A percentile compares a stretch with the other conserved stretches of the same genome.
Conservation (phyloP, 2,888 invertebrate species). For the Encarsia formosa region DNA sequence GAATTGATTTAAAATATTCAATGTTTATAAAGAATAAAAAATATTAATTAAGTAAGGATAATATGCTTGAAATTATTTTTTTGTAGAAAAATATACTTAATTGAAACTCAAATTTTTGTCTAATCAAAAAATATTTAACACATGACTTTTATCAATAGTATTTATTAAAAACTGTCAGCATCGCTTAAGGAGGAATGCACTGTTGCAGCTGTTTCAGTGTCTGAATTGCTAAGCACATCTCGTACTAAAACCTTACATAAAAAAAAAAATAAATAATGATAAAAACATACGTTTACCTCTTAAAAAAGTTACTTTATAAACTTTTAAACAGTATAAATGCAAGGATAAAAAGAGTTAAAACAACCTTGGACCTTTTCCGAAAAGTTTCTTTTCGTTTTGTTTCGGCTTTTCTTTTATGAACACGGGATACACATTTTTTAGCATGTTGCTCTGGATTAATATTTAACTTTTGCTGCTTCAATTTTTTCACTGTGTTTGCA, state of each 20-base stretch:
- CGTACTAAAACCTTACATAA: slow-evolving; percentile 21
- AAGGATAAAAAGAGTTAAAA: slow-evolving; percentile 21
- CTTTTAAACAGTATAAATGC: slow-evolving; percentile 27
- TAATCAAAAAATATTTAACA: slow-evolving; percentile 21
- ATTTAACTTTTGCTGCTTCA: slow-evolving; percentile 21
- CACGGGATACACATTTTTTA: slow-evolving; percentile 20
- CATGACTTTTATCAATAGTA: slow-evolving; percentile 24
- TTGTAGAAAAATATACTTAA: too few relatives aligned
- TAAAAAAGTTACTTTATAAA: slow-evolving; percentile 25
- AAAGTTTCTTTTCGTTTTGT: slow-evolving; percentile 21
- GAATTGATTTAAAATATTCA: too few relatives aligned
- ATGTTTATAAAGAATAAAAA: too few relatives aligned
- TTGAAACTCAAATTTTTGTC: too few relatives aligned
- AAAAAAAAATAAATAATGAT: slow-evolving; percentile 26
- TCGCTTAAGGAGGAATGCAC: slow-evolving; percentile 23
- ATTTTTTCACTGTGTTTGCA: slow-evolving; percentile 33
- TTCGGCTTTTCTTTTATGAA: slow-evolving; percentile 25
- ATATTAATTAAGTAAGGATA: too few relatives aligned
- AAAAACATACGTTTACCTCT: slow-evolving; percentile 26
- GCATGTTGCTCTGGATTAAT: slow-evolving; percentile 7
- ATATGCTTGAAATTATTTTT: background rate
- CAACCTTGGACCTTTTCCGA: slow-evolving; percentile 27
- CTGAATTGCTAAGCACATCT: slow-evolving; percentile 26
- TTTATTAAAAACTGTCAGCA: slow-evolving; percentile 26
- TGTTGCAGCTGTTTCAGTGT: slow-evolving; percentile 27